Evolutionary conservation across 2,888 invertebrate genomes (phyloP), one percentile per base, ranked within the genome.

Genomic region (Marronus borbonicus): DNA sequence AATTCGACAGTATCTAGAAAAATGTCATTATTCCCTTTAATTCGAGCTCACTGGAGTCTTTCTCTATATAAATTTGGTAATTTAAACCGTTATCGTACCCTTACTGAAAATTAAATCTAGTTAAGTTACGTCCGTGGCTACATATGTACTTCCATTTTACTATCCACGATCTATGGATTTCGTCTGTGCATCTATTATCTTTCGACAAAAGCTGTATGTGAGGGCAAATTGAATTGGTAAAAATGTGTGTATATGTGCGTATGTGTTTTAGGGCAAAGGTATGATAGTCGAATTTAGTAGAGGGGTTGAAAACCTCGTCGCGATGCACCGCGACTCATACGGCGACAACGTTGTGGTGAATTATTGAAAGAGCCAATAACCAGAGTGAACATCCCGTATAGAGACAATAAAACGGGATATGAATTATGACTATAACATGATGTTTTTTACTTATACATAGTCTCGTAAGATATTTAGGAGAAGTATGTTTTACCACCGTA

Each of bases 181-280:
- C 69, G 44, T 1, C n/a, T 28, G 52, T 55, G 31, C 69, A 52
- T 69, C 28, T 52, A 50, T 69, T 55, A 52, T 52, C 31, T 69
- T 8, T 52, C 69, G 31, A 77, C 80, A 78, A 81, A 80, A 80
- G 81, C 31, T 76, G 81, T 81, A 83, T 83, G 81, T 81, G 81
- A 83, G 83, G 80, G 81, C 81, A 82, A 83, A 83, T 83, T 82
- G 82, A 83, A 82, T 82, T 79, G 79, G 81, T 80, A 82, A 81
- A 80, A 80, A 79, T 36, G 81, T 80, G 81, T 74, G 78, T 79
- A 76, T 79, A 65, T 77, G 80, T 36, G 69, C 14, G 52, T 52
- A 50, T 52, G 31, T 10, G 69, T 52, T 44, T 44, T 69, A 31
- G 69, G 69, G 69, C 50, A 31, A 31, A n/a, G n/a, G 28, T 31